Evolutionary conservation across 2,888 invertebrate species (phyloP), one percentile per base, ranked within the genome.

Genomic region (Kuschelorhynchus macadamiae): DNA sequence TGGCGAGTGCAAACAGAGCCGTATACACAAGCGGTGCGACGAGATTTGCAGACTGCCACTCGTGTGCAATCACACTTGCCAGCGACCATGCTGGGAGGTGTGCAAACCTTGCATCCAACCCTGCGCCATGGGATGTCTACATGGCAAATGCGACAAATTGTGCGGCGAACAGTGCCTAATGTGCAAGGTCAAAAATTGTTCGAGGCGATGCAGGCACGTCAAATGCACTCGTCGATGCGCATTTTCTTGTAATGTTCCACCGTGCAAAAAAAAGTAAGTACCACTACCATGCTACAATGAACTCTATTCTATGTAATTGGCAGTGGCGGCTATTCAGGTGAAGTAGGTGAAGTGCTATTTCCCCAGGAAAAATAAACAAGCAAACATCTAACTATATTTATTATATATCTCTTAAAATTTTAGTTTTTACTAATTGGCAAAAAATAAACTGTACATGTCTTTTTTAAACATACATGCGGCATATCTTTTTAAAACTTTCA

Each of bases 31-130:
- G 61, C 81, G 86, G 16, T 91, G 91, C 80, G 71, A 73, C 30
- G 83, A 86, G 72, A 80, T 82, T 14, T 92, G 92, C 80, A 83
- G 84, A 3, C 85, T 85, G 52, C 73, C 78, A 11, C 85, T 90
- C 66, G 85, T 91, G 47, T 91, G 91, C 79, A 88, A 89, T 25
- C 91, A 91, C 77, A 81, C 84, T 86, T 89, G 89, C 74, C 77
- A 80, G 21, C 85, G 86, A 56, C 86, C 87, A 0, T 89, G 89
- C 75, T 85, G 86, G 53, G 82, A 86, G 73, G 80, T 84, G 44
- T 89, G 89, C 71, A 87, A 86, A 53, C 88, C 89, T 1, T 89
- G 89, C 79, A 81, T 78, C 20, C 80, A 80, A 69, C 77, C 72
- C 0, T 89, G 89, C 72, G 46, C 52, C 12, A 36, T 70, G 41